Evolutionary conservation across 1,140 invertebrate genomes (phyloP).

Genomic region (Sycophaga agraensis): DNA sequence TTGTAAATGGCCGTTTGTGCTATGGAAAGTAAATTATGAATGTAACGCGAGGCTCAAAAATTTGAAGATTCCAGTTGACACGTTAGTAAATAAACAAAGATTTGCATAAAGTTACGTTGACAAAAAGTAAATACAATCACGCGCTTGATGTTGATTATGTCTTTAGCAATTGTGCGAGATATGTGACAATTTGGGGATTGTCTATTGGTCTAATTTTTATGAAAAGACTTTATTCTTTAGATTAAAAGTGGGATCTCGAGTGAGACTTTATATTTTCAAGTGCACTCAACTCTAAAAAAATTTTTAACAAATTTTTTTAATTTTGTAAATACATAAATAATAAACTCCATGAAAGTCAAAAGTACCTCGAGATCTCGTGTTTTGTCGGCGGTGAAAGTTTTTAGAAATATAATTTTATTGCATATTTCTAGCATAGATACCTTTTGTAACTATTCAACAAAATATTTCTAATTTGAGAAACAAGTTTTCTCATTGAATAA

Average conservation of each 20-base stretch:
- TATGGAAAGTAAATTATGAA: constrained; percentile 18
- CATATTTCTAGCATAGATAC: constrained; percentile 9
- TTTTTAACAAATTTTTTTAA: constrained; percentile 27
- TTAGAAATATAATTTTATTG: constrained; percentile 22
- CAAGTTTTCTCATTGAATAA: constrained; percentile 7
- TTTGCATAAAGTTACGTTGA: constrained; percentile 1
- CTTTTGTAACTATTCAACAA: neutral
- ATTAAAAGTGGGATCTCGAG: neutral
- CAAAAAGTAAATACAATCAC: constrained; percentile 10
- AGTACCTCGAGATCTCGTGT: neutral
- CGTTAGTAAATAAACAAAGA: neutral
- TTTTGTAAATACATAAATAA: constrained; percentile 20
- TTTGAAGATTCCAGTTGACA: neutral
- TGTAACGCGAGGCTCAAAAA: neutral
- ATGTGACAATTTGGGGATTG: too few species aligned
- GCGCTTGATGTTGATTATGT: neutral
- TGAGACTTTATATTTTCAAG: neutral
- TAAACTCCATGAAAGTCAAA: neutral
- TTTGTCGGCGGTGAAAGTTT: neutral
- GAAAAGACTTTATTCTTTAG: constrained; percentile 10
- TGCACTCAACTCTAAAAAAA: neutral
- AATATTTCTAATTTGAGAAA: constrained; percentile 1
- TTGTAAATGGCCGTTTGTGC: constrained; percentile 8
- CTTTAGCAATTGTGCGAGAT: too few species aligned
- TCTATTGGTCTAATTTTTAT: constrained; percentile 5